A percentile compares a stretch with the other conserved stretches of the same genome.
These are phyloP conservation scores for Caiman crocodilus DNA, from an alignment of 2,797 vertebrate genomes.

Conservation along the genomic window DNA sequence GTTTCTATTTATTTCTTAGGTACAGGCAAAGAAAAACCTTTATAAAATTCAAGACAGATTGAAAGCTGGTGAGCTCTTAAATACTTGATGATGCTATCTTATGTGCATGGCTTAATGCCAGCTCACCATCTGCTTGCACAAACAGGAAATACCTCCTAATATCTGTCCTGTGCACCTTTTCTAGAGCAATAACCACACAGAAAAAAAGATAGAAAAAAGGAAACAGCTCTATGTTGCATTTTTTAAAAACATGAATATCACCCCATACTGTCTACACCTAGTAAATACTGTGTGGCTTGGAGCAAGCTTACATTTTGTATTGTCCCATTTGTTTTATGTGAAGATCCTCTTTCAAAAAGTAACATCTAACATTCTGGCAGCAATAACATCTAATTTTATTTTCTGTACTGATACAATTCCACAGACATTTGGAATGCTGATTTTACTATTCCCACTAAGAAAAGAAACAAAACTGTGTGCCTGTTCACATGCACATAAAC, in stretches of 20 bases:
- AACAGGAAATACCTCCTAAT: slow-evolving; percentile 81
- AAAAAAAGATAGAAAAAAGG: slow-evolving; percentile 64
- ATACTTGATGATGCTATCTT: slow-evolving; percentile 67
- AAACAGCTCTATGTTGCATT: slow-evolving; percentile 72
- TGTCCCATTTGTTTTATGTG: background rate
- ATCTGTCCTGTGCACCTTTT: slow-evolving; percentile 73
- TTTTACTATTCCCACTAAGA: background rate
- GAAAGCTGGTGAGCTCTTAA: slow-evolving; percentile 28
- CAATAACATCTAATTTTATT: background rate
- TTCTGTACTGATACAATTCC: background rate
- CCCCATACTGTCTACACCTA: background rate
- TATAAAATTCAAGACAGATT: background rate
- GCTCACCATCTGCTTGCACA: slow-evolving; percentile 66
- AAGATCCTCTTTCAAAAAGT: background rate
- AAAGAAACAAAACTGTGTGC: too few species aligned
- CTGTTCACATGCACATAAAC: too few species aligned
- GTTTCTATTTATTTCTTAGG: background rate
- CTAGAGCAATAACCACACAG: slow-evolving; percentile 74
- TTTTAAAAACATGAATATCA: slow-evolving; percentile 4
- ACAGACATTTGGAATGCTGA: background rate
- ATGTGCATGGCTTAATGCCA: slow-evolving; percentile 43
- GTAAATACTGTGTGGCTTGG: background rate
- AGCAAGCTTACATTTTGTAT: background rate
- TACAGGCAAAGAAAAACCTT: background rate
- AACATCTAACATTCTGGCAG: background rate